phyloP scores from a whole-genome alignment of 1,140 invertebrate genomes.

The Diploscapter pachys region DNA sequence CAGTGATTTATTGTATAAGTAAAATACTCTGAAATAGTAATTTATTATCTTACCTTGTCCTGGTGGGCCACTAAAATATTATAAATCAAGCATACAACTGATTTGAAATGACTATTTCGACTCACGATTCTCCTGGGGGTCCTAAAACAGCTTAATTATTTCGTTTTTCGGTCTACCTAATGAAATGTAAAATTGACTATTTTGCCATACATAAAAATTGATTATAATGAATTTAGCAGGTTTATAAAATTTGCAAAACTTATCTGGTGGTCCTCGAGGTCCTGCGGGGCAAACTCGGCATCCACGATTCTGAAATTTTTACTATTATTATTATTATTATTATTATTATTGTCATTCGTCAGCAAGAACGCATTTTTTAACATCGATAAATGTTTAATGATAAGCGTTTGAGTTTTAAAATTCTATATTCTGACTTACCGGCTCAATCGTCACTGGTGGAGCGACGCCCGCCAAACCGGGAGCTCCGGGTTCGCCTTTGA shows the following conservation, averaged over 20 bases:
- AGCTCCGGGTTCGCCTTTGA: conserved; percentile 42
- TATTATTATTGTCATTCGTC: neutral
- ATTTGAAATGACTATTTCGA: conserved; percentile 1
- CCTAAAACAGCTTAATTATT: neutral
- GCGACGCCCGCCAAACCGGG: conserved; percentile 50
- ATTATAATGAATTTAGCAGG: too few species aligned
- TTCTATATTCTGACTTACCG: conserved; percentile 30
- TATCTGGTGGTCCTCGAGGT: conserved; percentile 26
- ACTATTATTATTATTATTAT: neutral
- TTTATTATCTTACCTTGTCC: neutral
- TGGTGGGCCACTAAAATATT: neutral
- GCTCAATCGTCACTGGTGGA: conserved; percentile 53
- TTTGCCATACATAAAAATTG: too few species aligned
- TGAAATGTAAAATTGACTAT: too few species aligned
- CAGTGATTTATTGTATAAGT: too few species aligned
- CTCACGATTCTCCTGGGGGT: conserved; percentile 32
- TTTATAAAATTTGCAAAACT: too few species aligned
- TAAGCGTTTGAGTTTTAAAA: too few species aligned
- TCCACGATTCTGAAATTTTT: conserved; percentile 44
- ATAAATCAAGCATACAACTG: neutral
- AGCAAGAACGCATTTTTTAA: too few species aligned
- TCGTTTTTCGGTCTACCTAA: too few species aligned
- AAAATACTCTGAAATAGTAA: neutral
- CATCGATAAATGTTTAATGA: too few species aligned
- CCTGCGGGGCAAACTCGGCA: conserved; percentile 46